phyloP scores from a whole-genome alignment of 2,113 vertebrate species.

The Arenaria interpres region DNA sequence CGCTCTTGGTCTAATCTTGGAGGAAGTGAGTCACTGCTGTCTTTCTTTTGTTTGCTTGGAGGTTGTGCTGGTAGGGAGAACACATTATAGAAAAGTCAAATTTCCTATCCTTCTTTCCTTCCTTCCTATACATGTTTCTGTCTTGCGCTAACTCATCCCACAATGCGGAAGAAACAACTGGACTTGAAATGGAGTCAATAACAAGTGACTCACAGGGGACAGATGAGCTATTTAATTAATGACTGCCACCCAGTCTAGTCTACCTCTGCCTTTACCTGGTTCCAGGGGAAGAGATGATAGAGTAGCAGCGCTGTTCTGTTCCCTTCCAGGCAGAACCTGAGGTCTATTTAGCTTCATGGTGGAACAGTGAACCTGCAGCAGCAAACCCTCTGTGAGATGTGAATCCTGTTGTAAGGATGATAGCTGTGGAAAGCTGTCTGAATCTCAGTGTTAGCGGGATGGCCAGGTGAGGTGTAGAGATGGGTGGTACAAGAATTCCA shows the following conservation, averaged over 20 bases:
- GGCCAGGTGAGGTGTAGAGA: background rate
- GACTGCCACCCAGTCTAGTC: background rate
- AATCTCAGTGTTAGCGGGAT: background rate
- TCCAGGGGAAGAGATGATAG: background rate
- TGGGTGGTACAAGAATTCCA: background rate
- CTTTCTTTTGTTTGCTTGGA: background rate
- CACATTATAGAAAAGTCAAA: background rate
- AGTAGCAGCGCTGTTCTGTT: background rate
- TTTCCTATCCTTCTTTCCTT: background rate
- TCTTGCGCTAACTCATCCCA: background rate
- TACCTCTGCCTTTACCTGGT: background rate
- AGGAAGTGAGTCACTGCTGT: slow-evolving; percentile 1
- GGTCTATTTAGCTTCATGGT: background rate
- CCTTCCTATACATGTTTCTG: background rate
- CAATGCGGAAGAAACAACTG: background rate
- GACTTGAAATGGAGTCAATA: background rate
- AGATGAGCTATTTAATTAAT: background rate
- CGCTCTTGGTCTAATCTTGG: background rate
- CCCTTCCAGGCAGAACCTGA: background rate
- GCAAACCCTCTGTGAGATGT: background rate
- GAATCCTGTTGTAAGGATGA: background rate
- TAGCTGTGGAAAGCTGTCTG: background rate
- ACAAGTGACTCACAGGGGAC: background rate
- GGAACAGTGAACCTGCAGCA: background rate
- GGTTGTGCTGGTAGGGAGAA: background rate